phyloP scores from a whole-genome alignment of 2,797 vertebrate genomes.

The Sandelia bainsii region DNA sequence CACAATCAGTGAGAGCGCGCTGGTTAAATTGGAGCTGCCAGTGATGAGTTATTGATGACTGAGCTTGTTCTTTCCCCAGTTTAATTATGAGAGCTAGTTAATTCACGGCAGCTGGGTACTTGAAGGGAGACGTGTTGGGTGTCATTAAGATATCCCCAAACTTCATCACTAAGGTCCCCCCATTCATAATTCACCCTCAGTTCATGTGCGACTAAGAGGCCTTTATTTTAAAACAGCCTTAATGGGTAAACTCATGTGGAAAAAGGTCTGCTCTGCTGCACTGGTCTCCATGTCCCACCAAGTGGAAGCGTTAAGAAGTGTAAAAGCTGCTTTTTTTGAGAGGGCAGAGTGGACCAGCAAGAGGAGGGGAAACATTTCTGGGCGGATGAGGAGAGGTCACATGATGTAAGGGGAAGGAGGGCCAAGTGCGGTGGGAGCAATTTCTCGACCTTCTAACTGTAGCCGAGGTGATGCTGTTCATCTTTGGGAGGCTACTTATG shows the following conservation, averaged over 20 bases:
- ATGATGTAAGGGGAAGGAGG: constrained; percentile 78
- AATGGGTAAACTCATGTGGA: constrained; percentile 86
- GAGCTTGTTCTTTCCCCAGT: constrained; percentile 77
- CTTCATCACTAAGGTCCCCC: constrained; percentile 73
- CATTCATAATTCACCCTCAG: constrained; percentile 84
- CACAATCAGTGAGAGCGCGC: constrained; percentile 60
- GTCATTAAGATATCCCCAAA: constrained; percentile 83
- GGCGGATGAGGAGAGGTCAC: constrained; percentile 85
- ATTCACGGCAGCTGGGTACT: constrained; percentile 73
- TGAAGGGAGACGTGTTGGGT: constrained; percentile 73
- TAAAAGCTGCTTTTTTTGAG: constrained; percentile 92
- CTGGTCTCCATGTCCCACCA: constrained; percentile 80
- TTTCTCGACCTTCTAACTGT: constrained; percentile 95
- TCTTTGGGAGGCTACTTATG: constrained; percentile 93
- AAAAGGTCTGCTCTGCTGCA: constrained; percentile 80
- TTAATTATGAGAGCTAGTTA: constrained; percentile 83
- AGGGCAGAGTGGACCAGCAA: constrained; percentile 61
- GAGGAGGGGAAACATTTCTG: constrained; percentile 57
- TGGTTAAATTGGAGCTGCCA: constrained; percentile 64
- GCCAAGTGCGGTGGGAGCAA: constrained; percentile 93
- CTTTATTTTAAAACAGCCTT: constrained; percentile 83
- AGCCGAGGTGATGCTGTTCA: constrained; percentile 94
- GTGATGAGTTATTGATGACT: constrained; percentile 81
- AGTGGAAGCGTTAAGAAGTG: constrained; percentile 91
- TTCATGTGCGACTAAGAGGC: constrained; percentile 80